Percentiles rank a stretch among this genome's conserved stretches.
These are phyloP conservation scores for Phymorhynchus buccinoides DNA, from an alignment of 1,140 invertebrate genomes.

Conservation along the genomic window DNA sequence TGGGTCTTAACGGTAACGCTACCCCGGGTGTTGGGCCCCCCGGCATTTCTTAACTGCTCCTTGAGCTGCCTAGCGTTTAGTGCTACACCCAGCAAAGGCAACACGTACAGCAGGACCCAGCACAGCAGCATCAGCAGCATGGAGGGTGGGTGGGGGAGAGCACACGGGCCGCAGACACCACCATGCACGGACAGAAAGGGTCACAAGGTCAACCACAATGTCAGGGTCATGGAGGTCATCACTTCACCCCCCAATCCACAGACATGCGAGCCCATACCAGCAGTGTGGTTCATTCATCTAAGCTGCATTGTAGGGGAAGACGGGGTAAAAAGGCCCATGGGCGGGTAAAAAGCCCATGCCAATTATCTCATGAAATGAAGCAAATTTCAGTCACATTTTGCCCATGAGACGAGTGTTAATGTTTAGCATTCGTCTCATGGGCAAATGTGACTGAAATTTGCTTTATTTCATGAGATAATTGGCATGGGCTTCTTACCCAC, in stretches of 20 bases:
- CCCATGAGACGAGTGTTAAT: no score
- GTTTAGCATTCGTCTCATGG: no score
- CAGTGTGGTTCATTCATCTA: no score
- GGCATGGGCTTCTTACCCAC: no score
- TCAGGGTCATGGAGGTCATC: not conserved
- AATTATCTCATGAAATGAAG: no score
- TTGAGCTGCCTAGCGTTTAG: conserved; percentile 60
- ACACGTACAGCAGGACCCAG: not conserved
- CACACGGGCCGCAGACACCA: not conserved
- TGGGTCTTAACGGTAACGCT: conserved; percentile 65
- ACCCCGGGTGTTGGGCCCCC: conserved; percentile 57
- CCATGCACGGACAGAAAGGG: conserved; percentile 6
- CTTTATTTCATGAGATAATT: no score
- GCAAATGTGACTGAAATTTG: no score
- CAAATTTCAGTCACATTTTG: no score
- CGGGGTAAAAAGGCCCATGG: no score
- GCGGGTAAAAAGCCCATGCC: no score
- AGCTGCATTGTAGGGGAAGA: no score
- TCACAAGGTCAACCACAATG: not conserved
- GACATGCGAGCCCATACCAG: not conserved
- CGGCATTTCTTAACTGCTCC: conserved; percentile 57
- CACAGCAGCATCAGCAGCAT: conserved; percentile 31
- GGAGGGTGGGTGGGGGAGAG: not conserved
- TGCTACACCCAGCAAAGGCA: conserved; percentile 53
- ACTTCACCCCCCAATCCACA: not conserved